Conservation (phyloP, 2,888 invertebrate genomes). For the Atrina japonica region DNA sequence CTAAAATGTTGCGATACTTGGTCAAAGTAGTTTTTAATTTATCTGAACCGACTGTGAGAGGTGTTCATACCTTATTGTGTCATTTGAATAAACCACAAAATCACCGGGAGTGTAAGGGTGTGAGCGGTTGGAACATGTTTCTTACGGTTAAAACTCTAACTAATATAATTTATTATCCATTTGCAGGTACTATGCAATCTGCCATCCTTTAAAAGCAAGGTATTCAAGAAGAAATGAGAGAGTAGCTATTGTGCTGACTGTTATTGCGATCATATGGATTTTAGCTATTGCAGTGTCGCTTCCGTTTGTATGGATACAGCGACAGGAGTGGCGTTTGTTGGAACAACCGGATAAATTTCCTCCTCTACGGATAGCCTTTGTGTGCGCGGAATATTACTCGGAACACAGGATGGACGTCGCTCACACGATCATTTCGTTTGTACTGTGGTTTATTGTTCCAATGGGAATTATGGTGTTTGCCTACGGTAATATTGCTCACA, state of each 20-base stretch:
- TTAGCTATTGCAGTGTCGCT: constrained; percentile 55
- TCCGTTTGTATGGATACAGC: constrained; percentile 66
- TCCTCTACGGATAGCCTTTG: constrained; percentile 41
- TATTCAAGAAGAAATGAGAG: constrained; percentile 59
- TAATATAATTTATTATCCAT: too few relatives aligned
- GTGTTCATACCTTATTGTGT: too few relatives aligned
- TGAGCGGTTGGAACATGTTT: too few relatives aligned
- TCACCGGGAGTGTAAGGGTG: too few relatives aligned
- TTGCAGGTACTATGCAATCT: constrained; percentile 71
- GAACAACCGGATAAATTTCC: constrained; percentile 39
- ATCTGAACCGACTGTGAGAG: too few relatives aligned
- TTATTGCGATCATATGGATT: constrained; percentile 58
- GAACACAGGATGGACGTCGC: constrained; percentile 46
- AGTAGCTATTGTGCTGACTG: constrained; percentile 54
- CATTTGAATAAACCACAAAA: too few relatives aligned
- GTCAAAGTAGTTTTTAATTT: too few relatives aligned
- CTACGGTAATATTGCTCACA: constrained; percentile 65
- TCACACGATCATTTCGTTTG: constrained; percentile 61
- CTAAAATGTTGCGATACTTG: too few relatives aligned
- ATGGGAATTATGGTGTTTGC: constrained; percentile 64
- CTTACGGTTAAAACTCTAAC: too few relatives aligned
- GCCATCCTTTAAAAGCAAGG: constrained; percentile 64
- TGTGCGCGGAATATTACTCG: constrained; percentile 66
- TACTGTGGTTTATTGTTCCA: constrained; percentile 64
- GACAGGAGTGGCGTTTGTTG: constrained; percentile 54